Conservation (phyloP, 2,888 invertebrate species). For the Ectropis crepuscularia region DNA sequence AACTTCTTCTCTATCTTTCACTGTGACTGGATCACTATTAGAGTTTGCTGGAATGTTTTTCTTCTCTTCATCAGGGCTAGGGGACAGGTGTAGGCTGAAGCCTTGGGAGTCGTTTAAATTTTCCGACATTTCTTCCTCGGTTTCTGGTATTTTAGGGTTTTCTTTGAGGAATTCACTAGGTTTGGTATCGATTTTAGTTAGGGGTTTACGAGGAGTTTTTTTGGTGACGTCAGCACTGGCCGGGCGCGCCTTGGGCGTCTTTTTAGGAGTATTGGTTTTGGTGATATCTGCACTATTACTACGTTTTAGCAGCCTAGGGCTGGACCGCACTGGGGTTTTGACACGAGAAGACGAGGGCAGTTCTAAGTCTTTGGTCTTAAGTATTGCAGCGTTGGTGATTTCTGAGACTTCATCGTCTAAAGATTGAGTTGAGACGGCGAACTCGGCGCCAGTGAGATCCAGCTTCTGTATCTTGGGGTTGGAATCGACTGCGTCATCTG, state of each 20-base stretch:
- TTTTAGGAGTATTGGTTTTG: slow-evolving; percentile 63
- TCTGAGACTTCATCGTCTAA: slow-evolving; percentile 73
- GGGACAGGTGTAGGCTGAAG: slow-evolving; percentile 70
- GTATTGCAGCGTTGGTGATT: slow-evolving; percentile 59
- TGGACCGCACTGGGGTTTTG: slow-evolving; percentile 64
- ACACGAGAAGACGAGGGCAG: slow-evolving; percentile 66
- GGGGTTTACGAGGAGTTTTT: slow-evolving; percentile 60
- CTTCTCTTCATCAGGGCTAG: slow-evolving; percentile 57
- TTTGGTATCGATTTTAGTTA: slow-evolving; percentile 11
- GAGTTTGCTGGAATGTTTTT: slow-evolving; percentile 43
- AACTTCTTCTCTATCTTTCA: slow-evolving; percentile 60
- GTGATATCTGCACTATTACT: slow-evolving; percentile 71
- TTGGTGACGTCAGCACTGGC: slow-evolving; percentile 70
- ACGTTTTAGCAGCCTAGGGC: slow-evolving; percentile 70
- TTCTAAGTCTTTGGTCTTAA: slow-evolving; percentile 54
- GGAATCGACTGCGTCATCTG: slow-evolving; percentile 57
- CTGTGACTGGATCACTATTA: slow-evolving; percentile 65
- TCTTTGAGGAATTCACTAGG: slow-evolving; percentile 65
- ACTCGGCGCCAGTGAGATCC: slow-evolving; percentile 56
- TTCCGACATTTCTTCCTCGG: slow-evolving; percentile 63
- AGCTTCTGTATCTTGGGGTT: slow-evolving; percentile 71
- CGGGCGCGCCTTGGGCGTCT: slow-evolving; percentile 68
- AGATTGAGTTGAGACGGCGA: slow-evolving; percentile 58
- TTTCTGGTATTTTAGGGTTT: slow-evolving; percentile 60
- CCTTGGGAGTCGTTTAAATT: slow-evolving; percentile 74